Percentiles rank a stretch among this genome's conserved stretches.
Conservation (phyloP, 2,797 vertebrate genomes). For the Channallabes apus region DNA sequence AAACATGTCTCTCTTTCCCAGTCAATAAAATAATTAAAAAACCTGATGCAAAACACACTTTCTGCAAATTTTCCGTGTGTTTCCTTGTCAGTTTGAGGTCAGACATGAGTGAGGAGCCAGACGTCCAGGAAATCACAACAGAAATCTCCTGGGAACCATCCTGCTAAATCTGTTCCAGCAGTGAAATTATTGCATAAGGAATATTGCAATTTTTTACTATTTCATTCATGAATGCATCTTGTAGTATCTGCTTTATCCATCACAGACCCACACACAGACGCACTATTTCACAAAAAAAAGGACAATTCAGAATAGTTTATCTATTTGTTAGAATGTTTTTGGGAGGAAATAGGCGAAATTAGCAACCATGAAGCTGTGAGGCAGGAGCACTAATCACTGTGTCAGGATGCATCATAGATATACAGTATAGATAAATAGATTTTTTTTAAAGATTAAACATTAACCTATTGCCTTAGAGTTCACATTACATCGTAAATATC, state of each 20-base stretch:
- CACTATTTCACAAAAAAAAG: neutral
- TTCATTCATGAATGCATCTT: conserved; percentile 3
- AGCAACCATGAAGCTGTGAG: neutral
- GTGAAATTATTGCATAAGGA: neutral
- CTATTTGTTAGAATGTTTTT: neutral
- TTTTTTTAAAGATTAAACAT: neutral
- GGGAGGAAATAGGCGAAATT: neutral
- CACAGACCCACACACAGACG: neutral
- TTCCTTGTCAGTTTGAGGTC: conserved; percentile 39
- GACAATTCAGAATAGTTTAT: neutral
- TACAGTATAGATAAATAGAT: neutral
- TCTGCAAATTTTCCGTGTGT: conserved; percentile 42
- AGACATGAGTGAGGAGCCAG: conserved; percentile 18
- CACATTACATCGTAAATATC: neutral
- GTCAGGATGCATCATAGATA: neutral
- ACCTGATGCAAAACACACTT: conserved; percentile 43
- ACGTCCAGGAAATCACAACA: neutral
- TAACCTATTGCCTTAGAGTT: neutral
- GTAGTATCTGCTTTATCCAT: conserved; percentile 5
- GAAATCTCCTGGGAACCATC: neutral
- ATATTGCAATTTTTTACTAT: neutral
- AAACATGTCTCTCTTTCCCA: conserved; percentile 39
- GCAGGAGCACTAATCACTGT: too few species aligned
- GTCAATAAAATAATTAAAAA: conserved; percentile 52
- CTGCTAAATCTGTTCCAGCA: conserved; percentile 1